Evolutionary conservation across 2,797 vertebrate species (phyloP), one percentile per base, ranked within the genome.

Genomic region (Phoeniculus purpureus): DNA sequence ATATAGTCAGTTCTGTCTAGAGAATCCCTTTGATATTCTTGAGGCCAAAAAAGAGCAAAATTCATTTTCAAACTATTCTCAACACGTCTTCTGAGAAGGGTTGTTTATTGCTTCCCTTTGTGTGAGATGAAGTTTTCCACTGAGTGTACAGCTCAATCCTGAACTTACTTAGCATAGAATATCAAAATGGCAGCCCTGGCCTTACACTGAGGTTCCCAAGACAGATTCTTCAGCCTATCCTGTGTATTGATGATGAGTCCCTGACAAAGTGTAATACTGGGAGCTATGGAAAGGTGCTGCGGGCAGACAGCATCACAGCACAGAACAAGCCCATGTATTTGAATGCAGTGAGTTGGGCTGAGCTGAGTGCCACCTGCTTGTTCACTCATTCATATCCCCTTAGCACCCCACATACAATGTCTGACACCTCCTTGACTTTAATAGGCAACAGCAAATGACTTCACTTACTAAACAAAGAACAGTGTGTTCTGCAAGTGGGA

Each of bases 11-110:
- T 64, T 80, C 26, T 87, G 55, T 50, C 76, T 77, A 60, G 71
- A 82, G 85, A 91, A 90, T 84, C 21, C 71, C 52, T 82, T 55
- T 62, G 48, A 78, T 87, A 84, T 54, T 91, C 61, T 81, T 21
- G 26, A 75, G 55, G 52, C 4, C 84, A 89, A 91, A 79, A 89
- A 81, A 88, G 78, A 89, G 65, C 9, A 89, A 29, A 68, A 20
- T 60, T 88, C 12, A 4, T 60, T 85, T 87, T 25, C 50, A 73
- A 85, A 90, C 72, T 40, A 29, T 85, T 81, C 34, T 85, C 40
- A 88, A 5, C 31, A 7, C 68, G 68, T 64, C 59, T 77, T 87
- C 27, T 7, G 51, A 80, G 34, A 43, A 91, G 40, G 6, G 7
- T 31, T 68, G 40, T 74, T 93, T 91, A 64, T 66, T 87, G 32